These are phyloP conservation scores for Pyrgilauda ruficollis DNA, from an alignment of 2,113 vertebrate species.

Conservation along the genomic window DNA sequence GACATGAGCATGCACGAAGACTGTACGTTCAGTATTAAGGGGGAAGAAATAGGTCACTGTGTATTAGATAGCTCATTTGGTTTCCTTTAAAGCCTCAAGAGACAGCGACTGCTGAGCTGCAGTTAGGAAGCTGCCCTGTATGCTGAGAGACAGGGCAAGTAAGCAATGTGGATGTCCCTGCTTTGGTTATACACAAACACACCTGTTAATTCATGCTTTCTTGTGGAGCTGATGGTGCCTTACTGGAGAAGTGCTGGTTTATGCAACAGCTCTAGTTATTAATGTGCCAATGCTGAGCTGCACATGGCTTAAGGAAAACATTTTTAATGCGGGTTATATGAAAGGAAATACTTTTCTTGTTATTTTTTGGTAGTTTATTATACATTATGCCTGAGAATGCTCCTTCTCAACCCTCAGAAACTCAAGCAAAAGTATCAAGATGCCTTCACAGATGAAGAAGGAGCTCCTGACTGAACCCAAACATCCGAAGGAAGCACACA, in stretches of 20 bases:
- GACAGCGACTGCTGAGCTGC: background rate
- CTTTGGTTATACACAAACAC: background rate
- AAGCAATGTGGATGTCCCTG: background rate
- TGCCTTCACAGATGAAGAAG: background rate
- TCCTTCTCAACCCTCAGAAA: background rate
- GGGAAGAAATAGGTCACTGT: background rate
- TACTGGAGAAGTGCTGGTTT: background rate
- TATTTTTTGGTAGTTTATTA: background rate
- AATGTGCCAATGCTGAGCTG: background rate
- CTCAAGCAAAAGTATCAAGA: background rate
- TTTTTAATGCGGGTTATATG: background rate
- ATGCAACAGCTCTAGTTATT: background rate
- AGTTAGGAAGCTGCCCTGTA: background rate
- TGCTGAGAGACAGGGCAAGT: background rate
- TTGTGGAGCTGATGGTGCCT: background rate
- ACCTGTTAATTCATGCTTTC: background rate
- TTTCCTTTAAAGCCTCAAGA: background rate
- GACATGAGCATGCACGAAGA: background rate
- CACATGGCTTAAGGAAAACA: background rate
- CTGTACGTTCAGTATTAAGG: background rate
- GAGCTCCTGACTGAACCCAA: background rate
- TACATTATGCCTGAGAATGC: background rate
- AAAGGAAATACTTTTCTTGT: background rate
- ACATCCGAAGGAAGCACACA: background rate
- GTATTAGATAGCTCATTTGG: background rate